Conservation (phyloP, 2,113 vertebrate species). For the Trematomus loennbergii region DNA sequence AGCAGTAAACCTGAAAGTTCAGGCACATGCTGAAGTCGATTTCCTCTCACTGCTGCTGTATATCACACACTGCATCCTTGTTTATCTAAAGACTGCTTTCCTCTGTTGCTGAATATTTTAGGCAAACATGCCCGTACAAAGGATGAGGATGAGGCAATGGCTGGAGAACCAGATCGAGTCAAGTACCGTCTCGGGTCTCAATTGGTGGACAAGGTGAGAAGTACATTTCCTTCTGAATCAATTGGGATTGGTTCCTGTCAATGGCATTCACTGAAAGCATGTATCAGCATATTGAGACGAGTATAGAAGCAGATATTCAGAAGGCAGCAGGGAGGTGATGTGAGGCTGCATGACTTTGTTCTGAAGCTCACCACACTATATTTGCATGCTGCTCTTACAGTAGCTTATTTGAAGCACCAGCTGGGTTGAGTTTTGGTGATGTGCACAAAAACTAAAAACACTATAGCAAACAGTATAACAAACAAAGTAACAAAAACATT, state of each 20-base stretch:
- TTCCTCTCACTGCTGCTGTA: neutral
- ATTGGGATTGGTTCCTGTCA: neutral
- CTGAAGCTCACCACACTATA: neutral
- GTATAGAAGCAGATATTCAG: neutral
- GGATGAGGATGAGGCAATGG: slow-evolving; percentile 98
- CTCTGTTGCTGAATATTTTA: slow-evolving; percentile 31
- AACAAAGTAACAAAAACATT: too few relatives aligned
- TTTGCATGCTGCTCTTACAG: neutral
- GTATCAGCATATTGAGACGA: neutral
- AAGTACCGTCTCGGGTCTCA: slow-evolving; percentile 87
- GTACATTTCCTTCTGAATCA: neutral
- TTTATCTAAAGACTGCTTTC: slow-evolving; percentile 4
- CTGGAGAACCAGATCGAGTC: slow-evolving; percentile 92
- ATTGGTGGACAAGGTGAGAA: slow-evolving; percentile 92
- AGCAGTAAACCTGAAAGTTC: slow-evolving; percentile 10
- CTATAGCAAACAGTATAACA: too few relatives aligned
- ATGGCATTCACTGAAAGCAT: neutral
- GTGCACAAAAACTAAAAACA: too few relatives aligned
- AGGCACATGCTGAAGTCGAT: neutral
- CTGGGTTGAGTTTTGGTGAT: neutral
- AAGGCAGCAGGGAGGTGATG: too few relatives aligned
- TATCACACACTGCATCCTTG: neutral
- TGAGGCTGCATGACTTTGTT: neutral
- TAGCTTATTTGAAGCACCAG: neutral
- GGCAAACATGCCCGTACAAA: slow-evolving; percentile 90